Conservation (phyloP, 2,113 vertebrate genomes). For the Hippopotamus amphibius region DNA sequence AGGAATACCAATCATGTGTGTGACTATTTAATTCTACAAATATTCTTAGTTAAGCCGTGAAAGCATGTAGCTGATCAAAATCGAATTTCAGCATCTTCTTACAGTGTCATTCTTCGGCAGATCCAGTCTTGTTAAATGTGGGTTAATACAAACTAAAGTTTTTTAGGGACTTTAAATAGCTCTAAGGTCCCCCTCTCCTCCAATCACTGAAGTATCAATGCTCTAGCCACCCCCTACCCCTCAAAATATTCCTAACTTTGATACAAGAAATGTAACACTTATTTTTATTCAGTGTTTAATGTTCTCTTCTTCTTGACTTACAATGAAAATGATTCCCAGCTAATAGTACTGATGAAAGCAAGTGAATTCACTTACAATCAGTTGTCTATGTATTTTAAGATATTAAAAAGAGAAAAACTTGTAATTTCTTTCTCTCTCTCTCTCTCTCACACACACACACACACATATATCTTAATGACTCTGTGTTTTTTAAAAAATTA, state of each 20-base stretch:
- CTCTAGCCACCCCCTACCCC: neutral
- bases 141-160: neutral
- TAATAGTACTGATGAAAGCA: neutral
- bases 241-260: neutral
- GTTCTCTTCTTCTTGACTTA: neutral
- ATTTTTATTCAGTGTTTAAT: conserved; percentile 31
- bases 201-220: neutral
- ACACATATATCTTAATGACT: neutral
- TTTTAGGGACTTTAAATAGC: neutral
- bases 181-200: neutral
- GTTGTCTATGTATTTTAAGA: neutral
- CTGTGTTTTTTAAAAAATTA: neutral
- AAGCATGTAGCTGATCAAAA: conserved; percentile 57
- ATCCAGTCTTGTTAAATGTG: conserved; percentile 26
- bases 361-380: neutral
- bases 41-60: conserved; percentile 18
- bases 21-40: conserved; percentile 23
- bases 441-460: too few species aligned
- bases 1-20: conserved; percentile 65
- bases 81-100: neutral
- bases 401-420: neutral
- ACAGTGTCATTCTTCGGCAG: neutral
- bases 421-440: too few species aligned
- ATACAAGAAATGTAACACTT: neutral
- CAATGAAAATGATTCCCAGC: neutral